These are phyloP conservation scores for Pogonophryne albipinna DNA, from an alignment of 2,797 vertebrate species.

Conservation along the genomic window DNA sequence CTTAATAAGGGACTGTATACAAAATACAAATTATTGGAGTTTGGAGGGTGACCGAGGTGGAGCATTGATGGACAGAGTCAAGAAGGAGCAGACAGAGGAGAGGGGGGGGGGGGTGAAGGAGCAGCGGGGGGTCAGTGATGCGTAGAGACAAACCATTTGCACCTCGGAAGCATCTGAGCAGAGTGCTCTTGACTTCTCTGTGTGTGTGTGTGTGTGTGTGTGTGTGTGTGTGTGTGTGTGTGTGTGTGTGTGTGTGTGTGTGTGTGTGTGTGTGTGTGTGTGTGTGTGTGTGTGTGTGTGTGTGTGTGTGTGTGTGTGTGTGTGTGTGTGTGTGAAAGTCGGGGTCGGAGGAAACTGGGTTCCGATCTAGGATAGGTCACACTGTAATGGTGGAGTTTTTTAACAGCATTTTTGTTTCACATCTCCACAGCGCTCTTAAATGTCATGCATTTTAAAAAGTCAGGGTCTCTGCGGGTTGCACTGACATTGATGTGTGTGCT, in stretches of 20 bases:
- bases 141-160: constrained; percentile 77
- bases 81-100: constrained; percentile 46
- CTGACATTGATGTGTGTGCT: constrained; percentile 74
- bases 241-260: not conserved
- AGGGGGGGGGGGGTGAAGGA: constrained; percentile 62
- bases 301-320: not conserved
- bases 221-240: constrained; percentile 3
- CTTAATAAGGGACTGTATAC: constrained; percentile 37
- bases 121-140: constrained; percentile 70
- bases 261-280: constrained; percentile 29
- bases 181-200: constrained; percentile 66
- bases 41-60: constrained; percentile 49
- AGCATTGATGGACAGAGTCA: constrained; percentile 71
- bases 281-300: not conserved
- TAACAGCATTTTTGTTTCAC: constrained; percentile 69
- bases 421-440: constrained; percentile 70
- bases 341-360: constrained; percentile 55
- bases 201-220: constrained; percentile 28
- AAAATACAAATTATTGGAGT: constrained; percentile 34
- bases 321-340: not conserved
- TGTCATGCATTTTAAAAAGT: constrained; percentile 76
- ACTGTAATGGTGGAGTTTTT: constrained; percentile 60
- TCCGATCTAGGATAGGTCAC: constrained; percentile 69
- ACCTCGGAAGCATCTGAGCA: constrained; percentile 75
- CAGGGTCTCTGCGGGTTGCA: constrained; percentile 50